Evolutionary conservation across 2,888 invertebrate genomes (phyloP), one percentile per base, ranked within the genome.

Genomic region (Agrotis exclamationis): DNA sequence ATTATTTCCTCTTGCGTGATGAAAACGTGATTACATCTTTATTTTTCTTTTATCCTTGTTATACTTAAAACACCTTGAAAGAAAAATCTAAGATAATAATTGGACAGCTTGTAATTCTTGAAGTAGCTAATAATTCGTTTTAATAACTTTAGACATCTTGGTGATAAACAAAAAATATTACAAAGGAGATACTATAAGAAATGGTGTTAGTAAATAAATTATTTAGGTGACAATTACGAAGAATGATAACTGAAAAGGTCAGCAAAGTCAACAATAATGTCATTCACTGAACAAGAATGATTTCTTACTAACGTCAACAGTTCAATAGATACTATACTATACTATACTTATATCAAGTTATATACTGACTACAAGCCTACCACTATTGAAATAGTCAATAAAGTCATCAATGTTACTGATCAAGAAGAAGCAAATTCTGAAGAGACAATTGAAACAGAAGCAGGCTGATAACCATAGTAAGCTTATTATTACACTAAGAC

Each of bases 31-130:
- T 70, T 69, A 28, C 11, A 62, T 69, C 53, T 75, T 53, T 11
- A 53, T 62, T 62, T 53, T 1, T 60, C 33, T 47, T 6, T 59
- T 28, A 74, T 78, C 63, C 63, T 75, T 69, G 28, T 58, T 80
- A 58, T 58, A 58, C 39, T 75, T 58, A 13, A 16, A 20, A 0
- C 1, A 47, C 53, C 56, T 75, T 77, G 62, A 65, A 78, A 58
- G 48, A 7, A 28, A 53, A 53, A 67, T 53, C 22, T 62, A 14
- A 48, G 56, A 67, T 18, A 51, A 28, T 24, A 56, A 79, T 70
- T 16, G 20, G 71, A 9, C n/a, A 0, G 18, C 1, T 24, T 22
- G 28, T 24, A n/a, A 24, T 65, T 59, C 9, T 51, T 58, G 16
- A 33, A 24, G n/a, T 5, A 66, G 48, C 3, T 20, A 33, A 16